Conservation (phyloP, 2,113 vertebrate species). For the Caracal caracal region DNA sequence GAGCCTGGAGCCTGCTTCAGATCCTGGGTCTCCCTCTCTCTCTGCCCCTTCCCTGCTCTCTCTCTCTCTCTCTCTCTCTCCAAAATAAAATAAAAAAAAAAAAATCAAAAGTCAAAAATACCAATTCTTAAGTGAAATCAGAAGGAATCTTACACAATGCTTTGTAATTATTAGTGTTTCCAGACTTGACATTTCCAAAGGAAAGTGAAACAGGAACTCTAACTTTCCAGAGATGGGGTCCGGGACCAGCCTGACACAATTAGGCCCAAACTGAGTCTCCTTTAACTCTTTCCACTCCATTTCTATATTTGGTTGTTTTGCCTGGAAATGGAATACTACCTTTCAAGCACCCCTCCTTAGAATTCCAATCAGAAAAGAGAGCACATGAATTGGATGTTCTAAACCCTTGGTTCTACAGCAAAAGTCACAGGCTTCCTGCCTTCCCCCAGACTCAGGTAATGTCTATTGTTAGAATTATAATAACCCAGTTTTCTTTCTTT, state of each 20-base stretch:
- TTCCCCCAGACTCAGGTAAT: not conserved
- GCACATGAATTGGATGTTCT: rapidly evolving
- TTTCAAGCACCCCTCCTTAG: not conserved
- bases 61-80: no score
- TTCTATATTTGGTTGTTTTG: not conserved
- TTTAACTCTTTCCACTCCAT: not conserved
- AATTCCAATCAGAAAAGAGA: not conserved
- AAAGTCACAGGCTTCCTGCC: rapidly evolving
- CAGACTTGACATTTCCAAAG: not conserved
- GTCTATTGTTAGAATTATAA: not conserved
- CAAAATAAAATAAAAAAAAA: no score
- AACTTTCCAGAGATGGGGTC: not conserved
- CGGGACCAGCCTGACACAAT: not conserved
- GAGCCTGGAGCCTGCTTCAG: no score
- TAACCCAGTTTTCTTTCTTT: not conserved
- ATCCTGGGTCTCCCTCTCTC: no score
- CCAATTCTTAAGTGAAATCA: not conserved
- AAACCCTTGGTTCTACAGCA: not conserved
- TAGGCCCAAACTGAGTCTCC: rapidly evolving
- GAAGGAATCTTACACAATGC: not conserved
- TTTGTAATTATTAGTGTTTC: not conserved
- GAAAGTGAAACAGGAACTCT: not conserved
- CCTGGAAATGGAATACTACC: not conserved
- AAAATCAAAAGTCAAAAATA: not conserved
- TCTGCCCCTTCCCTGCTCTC: no score